Evolutionary conservation across 2,797 vertebrate species (phyloP).

Genomic region (Sebastes trivittatus): DNA sequence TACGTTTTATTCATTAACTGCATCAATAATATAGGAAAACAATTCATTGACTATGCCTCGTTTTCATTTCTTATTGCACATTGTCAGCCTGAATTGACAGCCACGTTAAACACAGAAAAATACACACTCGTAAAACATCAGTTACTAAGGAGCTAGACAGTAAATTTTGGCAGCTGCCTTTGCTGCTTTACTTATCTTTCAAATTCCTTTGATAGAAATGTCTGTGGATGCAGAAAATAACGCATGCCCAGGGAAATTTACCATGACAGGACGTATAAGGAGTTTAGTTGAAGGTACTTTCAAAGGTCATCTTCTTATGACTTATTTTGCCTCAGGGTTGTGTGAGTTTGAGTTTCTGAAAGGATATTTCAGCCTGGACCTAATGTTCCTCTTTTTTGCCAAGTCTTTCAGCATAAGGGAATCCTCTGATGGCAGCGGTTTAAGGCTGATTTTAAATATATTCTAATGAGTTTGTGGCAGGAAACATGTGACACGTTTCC

Average conservation of each 20-base stretch:
- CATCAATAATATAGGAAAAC: conserved; percentile 1
- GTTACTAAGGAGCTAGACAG: background rate
- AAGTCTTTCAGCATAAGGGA: background rate
- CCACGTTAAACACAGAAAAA: conserved; percentile 6
- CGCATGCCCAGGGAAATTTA: conserved; percentile 4
- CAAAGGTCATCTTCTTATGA: conserved; percentile 33
- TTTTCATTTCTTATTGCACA: conserved; percentile 2
- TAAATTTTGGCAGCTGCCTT: conserved; percentile 13
- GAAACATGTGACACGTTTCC: background rate
- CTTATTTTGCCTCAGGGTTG: conserved; percentile 26
- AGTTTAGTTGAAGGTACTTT: conserved; percentile 24
- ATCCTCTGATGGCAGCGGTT: background rate
- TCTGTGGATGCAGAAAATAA: conserved; percentile 11
- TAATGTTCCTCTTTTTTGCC: conserved; percentile 9
- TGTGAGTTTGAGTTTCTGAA: conserved; percentile 13
- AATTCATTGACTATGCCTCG: background rate
- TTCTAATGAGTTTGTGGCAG: conserved; percentile 6
- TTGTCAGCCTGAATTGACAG: conserved; percentile 19
- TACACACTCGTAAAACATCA: conserved; percentile 3
- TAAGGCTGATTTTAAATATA: background rate
- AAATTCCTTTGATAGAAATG: conserved; percentile 22
- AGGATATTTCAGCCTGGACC: background rate
- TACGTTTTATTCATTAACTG: background rate
- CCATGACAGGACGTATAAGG: conserved; percentile 11
- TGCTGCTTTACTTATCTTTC: conserved; percentile 8